Base-by-base conservation (phyloP, 2,113 vertebrate species). In the Perccottus glenii region DNA sequence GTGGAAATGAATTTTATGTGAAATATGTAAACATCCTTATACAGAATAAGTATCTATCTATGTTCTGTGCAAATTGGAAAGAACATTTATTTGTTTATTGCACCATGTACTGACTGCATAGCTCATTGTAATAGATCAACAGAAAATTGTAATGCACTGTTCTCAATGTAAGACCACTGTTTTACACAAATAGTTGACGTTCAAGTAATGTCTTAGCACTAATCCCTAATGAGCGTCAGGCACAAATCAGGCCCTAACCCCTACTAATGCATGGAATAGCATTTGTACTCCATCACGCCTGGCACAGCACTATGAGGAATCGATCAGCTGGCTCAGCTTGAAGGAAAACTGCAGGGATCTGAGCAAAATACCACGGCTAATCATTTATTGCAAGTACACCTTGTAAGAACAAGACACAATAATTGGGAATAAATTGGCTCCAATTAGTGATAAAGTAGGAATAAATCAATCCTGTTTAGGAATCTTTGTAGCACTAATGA, bases 21-120 rank as follows among this genome's bases (percentile, higher is more conserved):
- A 73, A 75, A 85, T 67, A 69, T 79, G 69, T 80, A 79, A 85
- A 89, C 67, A 78, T 60, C 73, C 78, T 75, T 64, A 67, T 77
- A 70, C 75, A 79, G 69, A 55, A n/a, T 9, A 64, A 63, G 68
- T 42, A 62, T 53, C 68, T 69, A 56, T 61, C 62, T 59, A 56
- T 55, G 42, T 46, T 14, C 47, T 53, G 38, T 60, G 53, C 63
- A 64, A 73, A 81, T 64, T 73, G 46, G 55, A 74, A 78, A 50
- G 51, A 47, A 66, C n/a, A 32, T 45, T 62, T 74, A 76, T 48
- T 55, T 38, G 68, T 71, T 9, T 42, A 19, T 40, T 19, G 46
- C 32, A 51, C 33, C 67, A 52, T 62, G 38, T 64, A 74, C 44
- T 11, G 1, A 61, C 68, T 43, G 51, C 73, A 70, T 61, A 71